Percentiles rank a stretch among this genome's conserved stretches.
These are phyloP conservation scores for Holothuria leucospilota DNA, from an alignment of 53 echinoderm and acorn worm species.

Conservation along the genomic window DNA sequence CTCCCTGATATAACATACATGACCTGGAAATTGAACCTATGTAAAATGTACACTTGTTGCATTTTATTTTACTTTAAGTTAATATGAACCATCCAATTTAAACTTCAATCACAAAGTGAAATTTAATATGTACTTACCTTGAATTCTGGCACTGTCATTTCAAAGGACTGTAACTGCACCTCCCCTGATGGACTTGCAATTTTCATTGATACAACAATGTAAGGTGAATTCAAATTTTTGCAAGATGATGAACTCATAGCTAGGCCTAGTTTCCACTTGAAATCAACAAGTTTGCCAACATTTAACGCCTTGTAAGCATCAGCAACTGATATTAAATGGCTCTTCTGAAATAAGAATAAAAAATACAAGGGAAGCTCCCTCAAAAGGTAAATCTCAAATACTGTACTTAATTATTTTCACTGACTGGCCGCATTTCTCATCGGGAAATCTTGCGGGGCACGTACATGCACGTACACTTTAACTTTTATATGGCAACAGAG, in stretches of 20 bases:
- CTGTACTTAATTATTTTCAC: no score
- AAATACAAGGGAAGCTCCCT: background rate
- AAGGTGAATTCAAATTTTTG: constrained; percentile 86
- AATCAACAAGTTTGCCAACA: constrained; percentile 85
- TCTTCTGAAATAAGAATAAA: constrained; percentile 50
- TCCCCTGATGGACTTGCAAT: constrained; percentile 78
- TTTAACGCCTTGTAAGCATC: constrained; percentile 65
- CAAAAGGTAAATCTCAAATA: no score
- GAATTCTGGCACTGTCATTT: constrained; percentile 86
- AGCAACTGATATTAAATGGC: constrained; percentile 59
- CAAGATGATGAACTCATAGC: constrained; percentile 86
- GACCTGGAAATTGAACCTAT: no score
- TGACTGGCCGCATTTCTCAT: no score
- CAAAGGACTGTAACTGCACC: constrained; percentile 71
- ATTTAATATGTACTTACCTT: constrained; percentile 56
- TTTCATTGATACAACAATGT: constrained; percentile 70
- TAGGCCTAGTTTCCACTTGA: constrained; percentile 91
- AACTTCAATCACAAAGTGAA: no score
- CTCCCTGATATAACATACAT: no score
- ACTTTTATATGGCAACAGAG: no score
- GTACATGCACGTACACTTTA: no score
- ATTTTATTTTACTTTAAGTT: no score
- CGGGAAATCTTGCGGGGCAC: no score
- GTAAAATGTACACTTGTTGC: no score
- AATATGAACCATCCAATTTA: no score